A percentile compares a stretch with the other conserved stretches of the same genome.
phyloP scores from a whole-genome alignment of 2,888 invertebrate genomes.

The Argyresthia albistria region DNA sequence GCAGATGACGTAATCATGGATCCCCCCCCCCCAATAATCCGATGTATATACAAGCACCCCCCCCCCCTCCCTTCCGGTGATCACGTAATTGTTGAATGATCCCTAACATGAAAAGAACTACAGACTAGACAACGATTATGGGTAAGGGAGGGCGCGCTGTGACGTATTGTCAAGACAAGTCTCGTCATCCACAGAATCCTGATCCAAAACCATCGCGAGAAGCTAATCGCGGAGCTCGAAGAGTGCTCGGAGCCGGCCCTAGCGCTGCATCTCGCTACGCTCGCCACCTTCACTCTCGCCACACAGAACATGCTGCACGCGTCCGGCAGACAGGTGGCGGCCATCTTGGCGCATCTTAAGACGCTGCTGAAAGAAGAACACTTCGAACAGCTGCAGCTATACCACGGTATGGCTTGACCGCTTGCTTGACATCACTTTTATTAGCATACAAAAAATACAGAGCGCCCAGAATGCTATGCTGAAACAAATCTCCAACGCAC shows the following conservation, averaged over 20 bases:
- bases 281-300: slow-evolving; percentile 85
- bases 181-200: slow-evolving; percentile 69
- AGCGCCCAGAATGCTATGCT: too few species aligned
- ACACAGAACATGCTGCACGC: slow-evolving; percentile 91
- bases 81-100: too few species aligned
- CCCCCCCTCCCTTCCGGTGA: too few species aligned
- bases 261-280: slow-evolving; percentile 81
- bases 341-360: slow-evolving; percentile 82
- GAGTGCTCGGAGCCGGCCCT: slow-evolving; percentile 83
- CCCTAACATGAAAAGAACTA: too few species aligned
- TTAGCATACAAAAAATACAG: too few species aligned
- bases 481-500: too few species aligned
- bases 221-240: slow-evolving; percentile 83
- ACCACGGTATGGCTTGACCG: slow-evolving; percentile 78
- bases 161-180: not conserved
- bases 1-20: too few species aligned
- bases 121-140: too few species aligned
- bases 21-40: too few species aligned
- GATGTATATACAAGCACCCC: too few species aligned
- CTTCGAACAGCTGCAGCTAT: slow-evolving; percentile 75
- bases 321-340: slow-evolving; percentile 93
- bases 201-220: slow-evolving; percentile 85
- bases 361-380: slow-evolving; percentile 78
- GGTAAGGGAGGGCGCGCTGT: too few species aligned
- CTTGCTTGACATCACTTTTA: too few species aligned